Evolutionary conservation across 2,113 vertebrate genomes (phyloP).

Genomic region (Rhipidura dahli): DNA sequence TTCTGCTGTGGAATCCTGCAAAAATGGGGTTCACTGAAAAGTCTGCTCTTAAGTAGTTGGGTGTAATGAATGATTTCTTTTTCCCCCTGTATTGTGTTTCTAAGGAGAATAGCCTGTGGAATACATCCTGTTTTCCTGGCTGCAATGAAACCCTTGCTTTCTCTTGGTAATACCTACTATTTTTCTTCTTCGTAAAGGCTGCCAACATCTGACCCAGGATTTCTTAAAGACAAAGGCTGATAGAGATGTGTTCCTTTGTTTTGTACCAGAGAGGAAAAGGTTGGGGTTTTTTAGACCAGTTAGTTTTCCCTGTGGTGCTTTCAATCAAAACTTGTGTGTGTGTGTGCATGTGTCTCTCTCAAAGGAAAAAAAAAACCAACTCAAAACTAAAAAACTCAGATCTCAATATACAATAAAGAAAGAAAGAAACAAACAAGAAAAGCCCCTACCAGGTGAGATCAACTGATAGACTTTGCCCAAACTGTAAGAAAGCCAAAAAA

Average conservation of each 20-base stretch:
- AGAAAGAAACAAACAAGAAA: not conserved
- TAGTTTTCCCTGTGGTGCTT: not conserved
- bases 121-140: slow-evolving; percentile 28
- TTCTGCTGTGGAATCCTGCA: not conserved
- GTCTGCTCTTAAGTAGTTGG: not conserved
- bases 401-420: not conserved
- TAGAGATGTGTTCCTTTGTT: slow-evolving; percentile 33
- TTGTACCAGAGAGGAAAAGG: slow-evolving; percentile 25
- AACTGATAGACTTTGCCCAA: not conserved
- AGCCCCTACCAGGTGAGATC: not conserved
- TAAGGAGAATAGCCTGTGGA: slow-evolving; percentile 1
- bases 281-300: not conserved
- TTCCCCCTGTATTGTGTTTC: not conserved
- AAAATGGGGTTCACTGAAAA: slow-evolving; percentile 5
- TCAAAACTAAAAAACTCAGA: not conserved
- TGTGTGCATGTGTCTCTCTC: not conserved
- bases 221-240: slow-evolving; percentile 23
- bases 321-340: not conserved
- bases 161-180: not conserved
- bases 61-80: not conserved
- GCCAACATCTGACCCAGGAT: slow-evolving; percentile 1
- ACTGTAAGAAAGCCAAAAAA: not conserved
- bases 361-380: not conserved
- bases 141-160: not conserved
- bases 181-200: slow-evolving; percentile 11